Conservation (phyloP, 2,113 vertebrate genomes). For the Macrotus californicus region DNA sequence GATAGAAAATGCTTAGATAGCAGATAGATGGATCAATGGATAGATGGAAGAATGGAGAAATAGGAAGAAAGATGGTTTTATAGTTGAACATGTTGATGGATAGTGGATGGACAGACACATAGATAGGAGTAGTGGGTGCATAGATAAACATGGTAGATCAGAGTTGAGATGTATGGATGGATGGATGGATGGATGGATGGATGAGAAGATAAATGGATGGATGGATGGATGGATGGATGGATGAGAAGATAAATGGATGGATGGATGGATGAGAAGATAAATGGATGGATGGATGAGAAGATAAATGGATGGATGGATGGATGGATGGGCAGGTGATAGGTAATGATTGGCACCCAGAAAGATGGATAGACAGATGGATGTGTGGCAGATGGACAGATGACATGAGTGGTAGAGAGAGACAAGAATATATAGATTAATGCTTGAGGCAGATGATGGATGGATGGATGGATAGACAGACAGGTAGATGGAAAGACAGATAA, state of each 20-base stretch:
- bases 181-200: background rate
- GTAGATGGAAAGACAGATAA: background rate
- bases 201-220: background rate
- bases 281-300: background rate
- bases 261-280: background rate
- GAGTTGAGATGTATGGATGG: no score
- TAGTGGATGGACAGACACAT: no score
- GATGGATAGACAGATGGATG: background rate
- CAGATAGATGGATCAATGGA: background rate
- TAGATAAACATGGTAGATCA: no score
- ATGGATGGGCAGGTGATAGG: background rate
- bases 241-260: no score
- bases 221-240: background rate
- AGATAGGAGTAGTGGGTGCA: no score
- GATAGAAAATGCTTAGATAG: no score
- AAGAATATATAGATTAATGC: background rate
- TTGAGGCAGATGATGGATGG: background rate
- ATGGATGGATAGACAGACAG: background rate
- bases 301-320: background rate
- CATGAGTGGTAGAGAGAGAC: background rate
- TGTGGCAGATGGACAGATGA: no score
- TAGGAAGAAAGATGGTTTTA: no score
- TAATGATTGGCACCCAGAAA: no score
- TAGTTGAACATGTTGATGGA: accelerated
- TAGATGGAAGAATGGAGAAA: no score